These are phyloP conservation scores for Brevimyrus niger DNA, from an alignment of 2,113 vertebrate genomes.

Conservation along the genomic window DNA sequence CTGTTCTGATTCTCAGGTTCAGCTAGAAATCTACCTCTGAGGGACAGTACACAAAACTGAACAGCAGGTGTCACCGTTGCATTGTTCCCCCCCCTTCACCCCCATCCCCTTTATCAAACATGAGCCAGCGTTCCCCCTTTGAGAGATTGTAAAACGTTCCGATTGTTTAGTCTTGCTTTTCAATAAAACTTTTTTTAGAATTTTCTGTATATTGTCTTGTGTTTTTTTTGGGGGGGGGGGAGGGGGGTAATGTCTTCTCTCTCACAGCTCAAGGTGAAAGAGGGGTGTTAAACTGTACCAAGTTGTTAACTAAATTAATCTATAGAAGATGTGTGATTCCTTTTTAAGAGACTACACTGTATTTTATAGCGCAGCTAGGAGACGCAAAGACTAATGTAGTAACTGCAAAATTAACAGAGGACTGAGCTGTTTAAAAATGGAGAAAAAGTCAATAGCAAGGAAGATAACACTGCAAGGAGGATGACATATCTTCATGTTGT, in stretches of 20 bases:
- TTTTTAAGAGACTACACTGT: conserved; percentile 56
- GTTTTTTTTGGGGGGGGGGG: background rate
- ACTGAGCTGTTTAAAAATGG: background rate
- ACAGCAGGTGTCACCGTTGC: conserved; percentile 69
- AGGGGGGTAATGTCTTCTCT: background rate
- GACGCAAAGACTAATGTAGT: conserved; percentile 18
- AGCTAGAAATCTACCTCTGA: conserved; percentile 92
- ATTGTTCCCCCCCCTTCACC: conserved; percentile 33
- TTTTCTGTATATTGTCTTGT: conserved; percentile 58
- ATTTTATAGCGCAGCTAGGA: conserved; percentile 38
- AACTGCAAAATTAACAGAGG: background rate
- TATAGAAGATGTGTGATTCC: background rate
- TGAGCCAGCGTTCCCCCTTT: conserved; percentile 57
- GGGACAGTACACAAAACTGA: conserved; percentile 56
- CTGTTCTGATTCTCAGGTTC: conserved; percentile 84
- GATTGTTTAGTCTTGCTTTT: conserved; percentile 82
- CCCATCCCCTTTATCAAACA: conserved; percentile 62
- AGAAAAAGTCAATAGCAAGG: background rate
- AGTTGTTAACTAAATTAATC: background rate
- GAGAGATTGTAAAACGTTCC: conserved; percentile 69
- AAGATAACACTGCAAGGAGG: background rate
- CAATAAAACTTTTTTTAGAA: conserved; percentile 94
- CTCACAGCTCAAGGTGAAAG: background rate
- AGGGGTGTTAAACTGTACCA: background rate
- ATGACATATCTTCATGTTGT: background rate